phyloP scores from a whole-genome alignment of 2,888 invertebrate species.

The Amiota minor region DNA sequence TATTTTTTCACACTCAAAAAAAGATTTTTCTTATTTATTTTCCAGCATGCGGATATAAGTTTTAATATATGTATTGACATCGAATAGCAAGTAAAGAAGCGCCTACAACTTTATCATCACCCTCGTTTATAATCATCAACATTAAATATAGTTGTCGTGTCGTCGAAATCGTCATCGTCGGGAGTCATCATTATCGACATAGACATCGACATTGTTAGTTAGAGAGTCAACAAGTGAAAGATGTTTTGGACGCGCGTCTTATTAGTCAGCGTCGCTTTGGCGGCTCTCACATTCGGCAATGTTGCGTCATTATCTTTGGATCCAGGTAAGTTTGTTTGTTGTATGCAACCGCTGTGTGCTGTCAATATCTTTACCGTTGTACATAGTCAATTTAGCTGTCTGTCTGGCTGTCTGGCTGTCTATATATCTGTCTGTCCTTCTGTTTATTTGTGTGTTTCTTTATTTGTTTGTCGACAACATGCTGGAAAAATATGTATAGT shows the following conservation, averaged over 20 bases:
- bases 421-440: not conserved
- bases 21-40: conserved; percentile 14
- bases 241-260: conserved; percentile 69
- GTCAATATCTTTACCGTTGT: conserved; percentile 49
- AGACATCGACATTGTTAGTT: not conserved
- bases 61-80: conserved; percentile 13
- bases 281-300: conserved; percentile 63
- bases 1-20: not conserved
- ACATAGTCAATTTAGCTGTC: conserved; percentile 25
- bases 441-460: not conserved
- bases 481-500: conserved; percentile 16
- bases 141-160: not conserved
- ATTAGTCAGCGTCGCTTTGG: conserved; percentile 55
- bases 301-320: conserved; percentile 72
- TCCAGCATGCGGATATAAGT: conserved; percentile 1
- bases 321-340: conserved; percentile 67
- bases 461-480: not conserved
- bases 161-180: not conserved
- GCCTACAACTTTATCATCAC: not conserved
- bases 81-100: conserved; percentile 5
- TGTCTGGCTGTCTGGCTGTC: not conserved
- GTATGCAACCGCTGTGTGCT: conserved; percentile 25
- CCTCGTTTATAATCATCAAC: conserved; percentile 1
- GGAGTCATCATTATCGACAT: conserved; percentile 3
- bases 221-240: conserved; percentile 41